phyloP scores from a whole-genome alignment of 2,113 vertebrate genomes.

The Myiagra hebetior region DNA sequence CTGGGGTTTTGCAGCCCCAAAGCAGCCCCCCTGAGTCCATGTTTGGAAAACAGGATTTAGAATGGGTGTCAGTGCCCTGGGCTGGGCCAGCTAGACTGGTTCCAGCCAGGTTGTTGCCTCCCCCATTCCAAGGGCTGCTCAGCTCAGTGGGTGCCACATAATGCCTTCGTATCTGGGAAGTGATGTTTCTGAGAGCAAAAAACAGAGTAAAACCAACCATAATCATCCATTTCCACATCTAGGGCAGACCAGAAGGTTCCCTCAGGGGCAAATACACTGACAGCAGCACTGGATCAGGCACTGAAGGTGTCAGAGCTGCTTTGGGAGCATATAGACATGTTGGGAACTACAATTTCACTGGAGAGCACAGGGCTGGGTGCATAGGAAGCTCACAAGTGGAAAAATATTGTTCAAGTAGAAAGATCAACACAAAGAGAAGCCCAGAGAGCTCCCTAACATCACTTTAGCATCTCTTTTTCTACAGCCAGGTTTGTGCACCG shows the following conservation, averaged over 20 bases:
- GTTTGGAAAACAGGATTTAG: not conserved
- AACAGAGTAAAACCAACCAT: not conserved
- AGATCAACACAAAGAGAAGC: not conserved
- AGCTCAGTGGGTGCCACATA: not conserved
- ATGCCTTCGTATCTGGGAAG: not conserved
- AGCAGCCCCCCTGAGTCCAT: rapidly evolving
- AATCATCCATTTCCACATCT: not conserved
- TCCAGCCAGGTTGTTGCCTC: not conserved
- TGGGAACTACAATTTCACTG: not conserved
- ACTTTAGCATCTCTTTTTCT: rapidly evolving
- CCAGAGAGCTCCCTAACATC: not conserved
- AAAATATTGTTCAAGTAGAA: not conserved
- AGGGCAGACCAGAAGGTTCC: not conserved
- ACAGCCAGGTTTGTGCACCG: not conserved
- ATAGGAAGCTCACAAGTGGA: not conserved
- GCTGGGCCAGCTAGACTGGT: not conserved
- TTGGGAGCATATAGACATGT: not conserved
- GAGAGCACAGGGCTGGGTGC: not conserved
- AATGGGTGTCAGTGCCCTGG: not conserved
- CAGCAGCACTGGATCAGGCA: not conserved
- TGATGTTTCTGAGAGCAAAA: not conserved
- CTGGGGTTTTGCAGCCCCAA: not conserved
- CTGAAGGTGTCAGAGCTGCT: not conserved
- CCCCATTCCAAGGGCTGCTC: not conserved
- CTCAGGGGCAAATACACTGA: no score